Conservation (phyloP, 2,797 vertebrate genomes). For the Muscicapa striata region DNA sequence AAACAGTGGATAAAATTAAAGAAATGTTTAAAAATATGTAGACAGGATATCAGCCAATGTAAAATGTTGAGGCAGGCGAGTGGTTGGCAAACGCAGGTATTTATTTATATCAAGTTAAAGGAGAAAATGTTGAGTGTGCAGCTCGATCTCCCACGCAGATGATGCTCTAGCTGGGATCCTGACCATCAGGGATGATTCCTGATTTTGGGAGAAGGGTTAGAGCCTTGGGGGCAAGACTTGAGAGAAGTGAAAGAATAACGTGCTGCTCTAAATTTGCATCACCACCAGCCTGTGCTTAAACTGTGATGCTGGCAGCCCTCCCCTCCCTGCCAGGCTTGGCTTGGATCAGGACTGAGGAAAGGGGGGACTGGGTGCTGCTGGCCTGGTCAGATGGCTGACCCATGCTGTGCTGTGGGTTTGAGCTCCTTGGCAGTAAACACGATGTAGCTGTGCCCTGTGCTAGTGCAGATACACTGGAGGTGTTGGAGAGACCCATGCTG, state of each 20-base stretch:
- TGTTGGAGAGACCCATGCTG: neutral
- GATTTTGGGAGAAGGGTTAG: neutral
- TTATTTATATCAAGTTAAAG: slow-evolving; percentile 39
- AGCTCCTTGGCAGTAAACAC: neutral
- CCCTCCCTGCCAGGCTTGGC: accelerated
- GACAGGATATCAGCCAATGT: slow-evolving; percentile 35
- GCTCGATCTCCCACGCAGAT: neutral
- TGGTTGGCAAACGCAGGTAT: neutral
- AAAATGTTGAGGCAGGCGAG: slow-evolving; percentile 1
- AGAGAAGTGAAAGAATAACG: accelerated
- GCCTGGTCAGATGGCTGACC: accelerated
- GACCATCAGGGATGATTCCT: neutral
- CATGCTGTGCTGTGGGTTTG: neutral
- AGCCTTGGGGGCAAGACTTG: neutral
- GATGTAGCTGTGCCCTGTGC: neutral
- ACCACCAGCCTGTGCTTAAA: neutral
- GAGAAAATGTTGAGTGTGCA: neutral
- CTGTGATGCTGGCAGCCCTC: neutral
- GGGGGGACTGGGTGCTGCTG: neutral
- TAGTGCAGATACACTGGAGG: neutral
- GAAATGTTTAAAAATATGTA: slow-evolving; percentile 42
- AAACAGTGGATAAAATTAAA: slow-evolving; percentile 50
- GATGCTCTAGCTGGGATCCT: neutral
- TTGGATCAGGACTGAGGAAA: neutral
- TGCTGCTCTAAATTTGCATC: neutral